phyloP scores from a whole-genome alignment of 2,888 invertebrate species.

The Rhagonycha fulva region DNA sequence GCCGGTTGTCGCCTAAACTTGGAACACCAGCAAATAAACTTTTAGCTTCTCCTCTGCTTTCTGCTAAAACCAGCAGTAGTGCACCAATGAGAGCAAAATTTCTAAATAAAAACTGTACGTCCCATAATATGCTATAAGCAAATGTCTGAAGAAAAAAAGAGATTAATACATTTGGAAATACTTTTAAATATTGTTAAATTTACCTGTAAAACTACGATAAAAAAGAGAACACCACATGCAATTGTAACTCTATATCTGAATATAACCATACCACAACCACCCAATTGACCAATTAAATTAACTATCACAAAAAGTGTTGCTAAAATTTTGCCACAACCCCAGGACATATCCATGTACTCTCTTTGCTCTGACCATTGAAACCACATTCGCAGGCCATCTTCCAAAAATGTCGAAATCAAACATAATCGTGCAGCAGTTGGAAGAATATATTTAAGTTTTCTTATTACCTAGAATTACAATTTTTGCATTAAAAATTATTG shows the following conservation, averaged over 20 bases:
- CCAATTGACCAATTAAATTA: slow-evolving; percentile 94
- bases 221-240: slow-evolving; percentile 90
- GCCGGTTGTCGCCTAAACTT: slow-evolving; percentile 90
- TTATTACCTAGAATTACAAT: slow-evolving; percentile 72
- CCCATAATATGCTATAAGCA: slow-evolving; percentile 98
- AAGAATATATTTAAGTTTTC: slow-evolving; percentile 88
- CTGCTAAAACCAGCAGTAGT: slow-evolving; percentile 94
- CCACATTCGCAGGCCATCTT: slow-evolving; percentile 99
- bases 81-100: slow-evolving; percentile 97
- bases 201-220: slow-evolving; percentile 95
- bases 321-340: slow-evolving; percentile 94
- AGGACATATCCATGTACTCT: slow-evolving; percentile 96
- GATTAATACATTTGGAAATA: background rate
- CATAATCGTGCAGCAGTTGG: slow-evolving; percentile 96
- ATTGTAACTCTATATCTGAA: slow-evolving; percentile 88
- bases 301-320: slow-evolving; percentile 94
- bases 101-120: slow-evolving; percentile 93
- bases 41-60: slow-evolving; percentile 90
- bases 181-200: slow-evolving; percentile 31
- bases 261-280: slow-evolving; percentile 96
- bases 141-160: slow-evolving; percentile 69
- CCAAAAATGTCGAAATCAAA: slow-evolving; percentile 97
- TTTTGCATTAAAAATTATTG: background rate
- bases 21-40: slow-evolving; percentile 96
- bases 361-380: slow-evolving; percentile 97